phyloP scores from a whole-genome alignment of 2,113 vertebrate species.

The Alces alces region DNA sequence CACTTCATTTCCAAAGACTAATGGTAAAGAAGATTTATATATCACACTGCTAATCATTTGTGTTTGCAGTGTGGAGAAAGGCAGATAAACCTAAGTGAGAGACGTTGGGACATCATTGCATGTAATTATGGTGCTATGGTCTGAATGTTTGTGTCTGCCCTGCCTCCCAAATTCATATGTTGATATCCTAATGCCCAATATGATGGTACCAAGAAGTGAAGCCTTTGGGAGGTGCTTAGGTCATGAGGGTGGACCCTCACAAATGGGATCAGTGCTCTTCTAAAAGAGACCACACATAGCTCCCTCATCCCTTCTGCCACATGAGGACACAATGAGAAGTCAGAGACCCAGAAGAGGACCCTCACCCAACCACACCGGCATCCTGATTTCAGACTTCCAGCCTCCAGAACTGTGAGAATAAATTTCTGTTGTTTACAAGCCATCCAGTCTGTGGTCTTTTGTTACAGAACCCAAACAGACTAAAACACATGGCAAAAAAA shows the following conservation, averaged over 20 bases:
- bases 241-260: background rate
- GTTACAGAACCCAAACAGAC: background rate
- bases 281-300: background rate
- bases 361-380: background rate
- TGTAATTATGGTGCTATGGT: background rate
- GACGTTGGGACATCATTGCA: background rate
- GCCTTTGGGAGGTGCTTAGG: background rate
- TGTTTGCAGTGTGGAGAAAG: background rate
- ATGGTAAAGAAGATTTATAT: background rate
- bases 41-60: background rate
- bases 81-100: background rate
- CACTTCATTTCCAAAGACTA: conserved; percentile 1
- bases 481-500: background rate
- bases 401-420: background rate
- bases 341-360: background rate
- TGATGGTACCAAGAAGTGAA: background rate
- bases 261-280: background rate
- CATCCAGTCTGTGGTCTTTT: background rate
- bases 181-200: background rate
- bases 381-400: background rate
- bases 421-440: background rate
- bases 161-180: background rate
- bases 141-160: background rate
- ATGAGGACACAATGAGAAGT: background rate
- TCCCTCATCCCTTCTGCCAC: background rate